phyloP scores from a whole-genome alignment of 2,797 vertebrate species.

The Mallotus villosus region DNA sequence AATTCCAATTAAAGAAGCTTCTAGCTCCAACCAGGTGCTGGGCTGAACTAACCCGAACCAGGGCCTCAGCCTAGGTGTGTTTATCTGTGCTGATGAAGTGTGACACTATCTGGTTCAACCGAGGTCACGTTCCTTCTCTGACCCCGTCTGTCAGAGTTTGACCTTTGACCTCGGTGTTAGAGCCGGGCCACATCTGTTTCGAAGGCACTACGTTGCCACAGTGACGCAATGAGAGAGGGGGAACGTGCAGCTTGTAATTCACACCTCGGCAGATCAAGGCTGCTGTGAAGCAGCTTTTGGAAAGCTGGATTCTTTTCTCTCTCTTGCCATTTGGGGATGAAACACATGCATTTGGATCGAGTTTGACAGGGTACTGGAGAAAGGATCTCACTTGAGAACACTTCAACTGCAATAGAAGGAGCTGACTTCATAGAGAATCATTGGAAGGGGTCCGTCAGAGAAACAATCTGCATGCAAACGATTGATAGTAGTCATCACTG shows the following conservation, averaged over 20 bases:
- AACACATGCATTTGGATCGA: neutral
- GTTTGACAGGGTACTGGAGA: neutral
- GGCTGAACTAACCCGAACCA: neutral
- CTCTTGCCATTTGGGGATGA: neutral
- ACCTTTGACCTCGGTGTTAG: constrained; percentile 42
- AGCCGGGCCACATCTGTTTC: constrained; percentile 57
- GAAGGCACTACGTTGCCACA: constrained; percentile 19
- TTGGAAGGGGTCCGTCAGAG: neutral
- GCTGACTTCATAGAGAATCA: neutral
- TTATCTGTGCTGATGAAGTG: constrained; percentile 53
- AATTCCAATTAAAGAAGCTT: neutral
- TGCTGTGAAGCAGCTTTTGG: neutral
- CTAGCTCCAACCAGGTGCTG: neutral
- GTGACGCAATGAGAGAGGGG: neutral
- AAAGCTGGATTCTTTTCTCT: neutral
- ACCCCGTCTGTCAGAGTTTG: constrained; percentile 27
- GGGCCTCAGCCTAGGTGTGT: constrained; percentile 31
- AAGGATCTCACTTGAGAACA: neutral
- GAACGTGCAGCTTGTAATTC: constrained; percentile 1
- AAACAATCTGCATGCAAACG: too few species aligned
- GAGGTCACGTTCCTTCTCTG: constrained; percentile 9
- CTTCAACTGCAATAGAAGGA: neutral
- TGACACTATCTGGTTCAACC: constrained; percentile 30
- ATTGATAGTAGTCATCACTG: too few species aligned
- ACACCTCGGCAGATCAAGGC: neutral